These are phyloP conservation scores for Botia kubotai DNA, from an alignment of 2,797 vertebrate genomes.

Conservation along the genomic window DNA sequence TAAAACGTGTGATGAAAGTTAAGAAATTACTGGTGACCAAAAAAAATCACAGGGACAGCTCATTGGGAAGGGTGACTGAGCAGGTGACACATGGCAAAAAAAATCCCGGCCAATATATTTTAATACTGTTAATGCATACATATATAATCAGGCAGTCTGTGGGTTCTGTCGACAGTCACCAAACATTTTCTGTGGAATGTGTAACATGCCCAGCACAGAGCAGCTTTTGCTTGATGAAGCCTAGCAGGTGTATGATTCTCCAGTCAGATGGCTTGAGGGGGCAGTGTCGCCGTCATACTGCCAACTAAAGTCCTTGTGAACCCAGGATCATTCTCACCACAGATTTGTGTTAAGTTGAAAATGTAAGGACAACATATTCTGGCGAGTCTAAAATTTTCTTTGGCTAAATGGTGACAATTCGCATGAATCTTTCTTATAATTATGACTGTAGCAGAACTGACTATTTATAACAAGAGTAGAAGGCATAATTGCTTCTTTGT, in stretches of 20 bases:
- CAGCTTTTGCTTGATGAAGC: slow-evolving; percentile 75
- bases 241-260: slow-evolving; percentile 77
- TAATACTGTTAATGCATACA: background rate
- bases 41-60: slow-evolving; percentile 30
- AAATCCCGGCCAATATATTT: background rate
- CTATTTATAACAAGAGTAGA: slow-evolving; percentile 16
- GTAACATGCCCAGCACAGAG: slow-evolving; percentile 59
- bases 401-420: slow-evolving; percentile 1
- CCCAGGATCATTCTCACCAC: slow-evolving; percentile 42
- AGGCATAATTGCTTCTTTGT: slow-evolving; percentile 3
- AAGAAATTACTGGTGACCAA: slow-evolving; percentile 32
- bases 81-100: slow-evolving; percentile 29
- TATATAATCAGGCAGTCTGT: slow-evolving; percentile 25
- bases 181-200: slow-evolving; percentile 19
- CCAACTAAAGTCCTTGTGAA: slow-evolving; percentile 47
- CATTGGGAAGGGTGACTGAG: slow-evolving; percentile 15
- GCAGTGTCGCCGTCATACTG: slow-evolving; percentile 74
- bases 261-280: slow-evolving; percentile 84
- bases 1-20: slow-evolving; percentile 43
- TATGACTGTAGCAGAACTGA: background rate
- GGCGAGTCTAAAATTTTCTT: slow-evolving; percentile 16
- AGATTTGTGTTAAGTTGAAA: slow-evolving; percentile 31
- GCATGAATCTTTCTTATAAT: slow-evolving; percentile 4
- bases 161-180: background rate
- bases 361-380: slow-evolving; percentile 36